Conservation (phyloP, 2,113 vertebrate species). For the Sakesphorus luctuosus region DNA sequence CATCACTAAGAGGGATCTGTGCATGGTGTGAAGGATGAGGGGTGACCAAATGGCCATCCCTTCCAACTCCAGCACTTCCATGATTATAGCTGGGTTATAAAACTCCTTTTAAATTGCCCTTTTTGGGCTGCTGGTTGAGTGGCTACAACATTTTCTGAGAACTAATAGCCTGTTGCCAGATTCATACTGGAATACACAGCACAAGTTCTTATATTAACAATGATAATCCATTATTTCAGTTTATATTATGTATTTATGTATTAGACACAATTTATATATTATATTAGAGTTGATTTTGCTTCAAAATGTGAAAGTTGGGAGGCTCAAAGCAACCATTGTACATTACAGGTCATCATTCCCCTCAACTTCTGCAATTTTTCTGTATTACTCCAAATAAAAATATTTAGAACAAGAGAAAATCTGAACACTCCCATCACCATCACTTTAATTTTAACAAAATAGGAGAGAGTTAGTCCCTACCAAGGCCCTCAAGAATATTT, state of each 20-base stretch:
- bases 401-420: not conserved
- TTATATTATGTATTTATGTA: not conserved
- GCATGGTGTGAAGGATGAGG: not conserved
- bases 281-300: not conserved
- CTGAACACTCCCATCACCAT: not conserved
- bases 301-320: not conserved
- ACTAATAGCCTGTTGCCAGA: not conserved
- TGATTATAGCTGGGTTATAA: not conserved
- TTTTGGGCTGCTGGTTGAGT: not conserved
- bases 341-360: not conserved
- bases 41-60: not conserved
- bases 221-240: not conserved
- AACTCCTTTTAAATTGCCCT: not conserved
- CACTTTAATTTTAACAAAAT: not conserved
- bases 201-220: not conserved
- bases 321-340: not conserved
- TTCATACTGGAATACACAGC: not conserved
- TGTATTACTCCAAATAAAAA: not conserved
- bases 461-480: not conserved
- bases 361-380: not conserved
- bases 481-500: not conserved
- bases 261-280: not conserved
- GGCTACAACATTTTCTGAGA: not conserved
- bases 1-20: not conserved
- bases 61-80: not conserved